Evolutionary conservation across 2,888 invertebrate species (phyloP), one percentile per base, ranked within the genome.

Genomic region (Drosophila hawaiiensis): DNA sequence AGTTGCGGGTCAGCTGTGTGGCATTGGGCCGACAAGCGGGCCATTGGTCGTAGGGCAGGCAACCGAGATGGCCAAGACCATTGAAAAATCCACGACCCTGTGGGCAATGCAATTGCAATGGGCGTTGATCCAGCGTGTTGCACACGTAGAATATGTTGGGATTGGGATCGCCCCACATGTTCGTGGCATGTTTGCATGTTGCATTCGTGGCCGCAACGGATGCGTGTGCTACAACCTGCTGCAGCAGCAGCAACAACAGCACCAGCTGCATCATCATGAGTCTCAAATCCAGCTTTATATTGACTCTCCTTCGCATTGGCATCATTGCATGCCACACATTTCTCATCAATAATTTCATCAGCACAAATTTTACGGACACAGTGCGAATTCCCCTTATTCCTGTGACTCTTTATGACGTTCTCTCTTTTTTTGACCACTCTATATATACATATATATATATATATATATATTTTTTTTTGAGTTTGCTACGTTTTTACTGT

Each of bases 71-170:
- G 62, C 89, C 91, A 54, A 76, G 80, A 28, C 92, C 91, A 63
- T 84, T 84, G 78, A 92, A 90, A 84, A 88, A 92, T 59, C 92
- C 92, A 52, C 77, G 80, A 29, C 90, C 92, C 70, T 80, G 68
- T 22, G 85, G 84, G 74, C 92, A 92, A 5, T 67, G 73, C 55
- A 87, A 61, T 55, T 80, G 78, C 60, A 83, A 67, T 19, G 92
- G 69, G 74, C 70, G 65, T 68, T 89, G 89, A 68, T 83, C 89
- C 35, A 56, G 73, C 63, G 63, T 76, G 70, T 90, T 82, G 76
- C 92, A 92, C 37, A 91, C 84, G 83, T 87, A 89, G 75, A 90
- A 91, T 75, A 90, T 76, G 78, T 89, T 91, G 62, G 92, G 92
- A 85, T 92, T 80, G 59, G 80, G 83, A 80, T 83, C 86, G 71